Percentiles rank a stretch among this genome's conserved stretches.
phyloP scores from a whole-genome alignment of 1,140 invertebrate species.

The Diuraphis noxia region DNA sequence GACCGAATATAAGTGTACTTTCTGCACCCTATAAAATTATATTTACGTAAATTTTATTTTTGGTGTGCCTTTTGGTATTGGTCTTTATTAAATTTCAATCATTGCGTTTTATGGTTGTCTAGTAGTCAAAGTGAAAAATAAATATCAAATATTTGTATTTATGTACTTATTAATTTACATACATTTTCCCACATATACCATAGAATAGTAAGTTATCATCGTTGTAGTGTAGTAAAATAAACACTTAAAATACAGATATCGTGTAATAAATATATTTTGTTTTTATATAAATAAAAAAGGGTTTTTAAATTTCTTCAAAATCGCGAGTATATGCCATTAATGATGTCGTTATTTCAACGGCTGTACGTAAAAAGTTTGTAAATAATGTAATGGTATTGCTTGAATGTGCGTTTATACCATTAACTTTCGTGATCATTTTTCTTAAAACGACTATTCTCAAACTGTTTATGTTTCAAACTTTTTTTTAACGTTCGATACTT shows the following conservation, averaged over 20 bases:
- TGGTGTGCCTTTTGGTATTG: not conserved
- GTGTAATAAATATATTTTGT: conserved; percentile 9
- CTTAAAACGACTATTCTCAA: conserved; percentile 20
- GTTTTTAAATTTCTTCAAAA: conserved; percentile 37
- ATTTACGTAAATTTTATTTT: not conserved
- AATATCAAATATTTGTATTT: not conserved
- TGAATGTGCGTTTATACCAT: conserved; percentile 34
- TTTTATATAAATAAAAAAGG: conserved; percentile 10
- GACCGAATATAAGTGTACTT: not conserved
- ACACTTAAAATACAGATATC: not conserved
- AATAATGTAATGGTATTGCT: conserved; percentile 47
- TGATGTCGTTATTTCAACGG: conserved; percentile 37
- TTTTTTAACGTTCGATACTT: conserved; percentile 16
- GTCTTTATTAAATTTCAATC: not conserved
- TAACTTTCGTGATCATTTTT: conserved; percentile 36
- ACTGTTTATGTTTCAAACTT: conserved; percentile 33
- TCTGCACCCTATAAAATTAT: not conserved
- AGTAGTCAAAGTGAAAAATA: not conserved
- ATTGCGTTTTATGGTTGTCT: not conserved
- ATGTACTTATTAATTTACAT: not conserved
- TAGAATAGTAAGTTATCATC: not conserved
- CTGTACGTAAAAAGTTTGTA: conserved; percentile 38
- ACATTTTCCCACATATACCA: not conserved
- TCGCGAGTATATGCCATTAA: conserved; percentile 23
- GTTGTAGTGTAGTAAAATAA: not conserved